These are phyloP conservation scores for Pollachius pollachius DNA, from an alignment of 2,113 vertebrate genomes.

Conservation along the genomic window DNA sequence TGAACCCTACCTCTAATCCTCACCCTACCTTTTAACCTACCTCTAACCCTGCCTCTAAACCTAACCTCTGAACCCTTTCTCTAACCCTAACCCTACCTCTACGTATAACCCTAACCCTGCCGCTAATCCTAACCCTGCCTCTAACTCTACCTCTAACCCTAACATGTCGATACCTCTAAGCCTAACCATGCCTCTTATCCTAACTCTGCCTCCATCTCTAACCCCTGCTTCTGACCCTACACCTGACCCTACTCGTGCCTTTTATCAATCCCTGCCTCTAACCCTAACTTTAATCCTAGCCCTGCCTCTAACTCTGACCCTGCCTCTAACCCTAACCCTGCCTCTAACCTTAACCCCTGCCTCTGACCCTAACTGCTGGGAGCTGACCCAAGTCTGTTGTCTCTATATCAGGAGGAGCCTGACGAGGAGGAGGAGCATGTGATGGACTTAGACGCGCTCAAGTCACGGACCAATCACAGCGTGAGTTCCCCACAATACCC, in stretches of 20 bases:
- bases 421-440: conserved; percentile 88
- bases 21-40: too few relatives aligned
- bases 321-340: background rate
- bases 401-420: conserved; percentile 80
- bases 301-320: background rate
- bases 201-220: background rate
- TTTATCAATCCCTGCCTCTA: background rate
- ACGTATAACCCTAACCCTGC: background rate
- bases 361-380: background rate
- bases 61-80: too few relatives aligned
- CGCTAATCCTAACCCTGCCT: background rate
- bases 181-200: background rate
- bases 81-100: background rate
- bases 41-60: too few relatives aligned
- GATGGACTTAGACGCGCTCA: conserved; percentile 87
- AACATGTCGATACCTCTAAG: background rate
- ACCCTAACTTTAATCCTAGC: background rate
- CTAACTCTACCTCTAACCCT: too few relatives aligned
- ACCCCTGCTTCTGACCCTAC: background rate
- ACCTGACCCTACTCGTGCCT: background rate
- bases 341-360: background rate
- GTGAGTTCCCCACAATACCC: conserved; percentile 61
- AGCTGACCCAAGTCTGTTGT: too few relatives aligned
- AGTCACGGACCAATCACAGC: conserved; percentile 75
- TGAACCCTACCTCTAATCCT: too few relatives aligned